These are phyloP conservation scores for Pachymerium ferrugineum DNA, from an alignment of 2,888 invertebrate genomes.

Conservation along the genomic window DNA sequence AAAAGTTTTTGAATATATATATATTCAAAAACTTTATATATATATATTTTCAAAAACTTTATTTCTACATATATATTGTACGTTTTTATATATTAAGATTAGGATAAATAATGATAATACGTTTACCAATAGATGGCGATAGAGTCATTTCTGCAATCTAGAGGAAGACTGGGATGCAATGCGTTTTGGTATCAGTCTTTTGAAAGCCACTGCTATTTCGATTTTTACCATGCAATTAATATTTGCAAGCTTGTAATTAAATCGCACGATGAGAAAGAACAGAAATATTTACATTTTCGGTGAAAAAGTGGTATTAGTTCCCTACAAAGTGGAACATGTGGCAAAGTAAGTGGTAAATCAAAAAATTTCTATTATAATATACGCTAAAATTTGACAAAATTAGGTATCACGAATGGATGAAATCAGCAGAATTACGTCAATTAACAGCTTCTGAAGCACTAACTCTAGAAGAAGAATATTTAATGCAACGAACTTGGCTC, in stretches of 20 bases:
- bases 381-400: not conserved
- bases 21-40: too few species aligned
- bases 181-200: not conserved
- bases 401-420: slow-evolving; percentile 94
- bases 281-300: not conserved
- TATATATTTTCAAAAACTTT: too few species aligned
- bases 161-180: not conserved
- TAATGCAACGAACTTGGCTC: slow-evolving; percentile 85
- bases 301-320: not conserved
- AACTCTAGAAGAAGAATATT: slow-evolving; percentile 75
- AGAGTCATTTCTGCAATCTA: too few species aligned
- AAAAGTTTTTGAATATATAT: too few species aligned
- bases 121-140: too few species aligned
- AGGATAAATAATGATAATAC: too few species aligned
- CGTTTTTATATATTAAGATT: too few species aligned
- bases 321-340: not conserved
- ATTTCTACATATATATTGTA: too few species aligned
- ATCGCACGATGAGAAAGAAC: not conserved
- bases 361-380: not conserved
- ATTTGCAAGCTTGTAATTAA: not conserved
- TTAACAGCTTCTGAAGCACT: slow-evolving; percentile 87
- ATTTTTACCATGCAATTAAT: not conserved
- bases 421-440: slow-evolving; percentile 68
- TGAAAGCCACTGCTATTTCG: not conserved
- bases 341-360: not conserved